Evolutionary conservation across 2,888 invertebrate species (phyloP).

Genomic region (Caenorhabditis virilis): DNA sequence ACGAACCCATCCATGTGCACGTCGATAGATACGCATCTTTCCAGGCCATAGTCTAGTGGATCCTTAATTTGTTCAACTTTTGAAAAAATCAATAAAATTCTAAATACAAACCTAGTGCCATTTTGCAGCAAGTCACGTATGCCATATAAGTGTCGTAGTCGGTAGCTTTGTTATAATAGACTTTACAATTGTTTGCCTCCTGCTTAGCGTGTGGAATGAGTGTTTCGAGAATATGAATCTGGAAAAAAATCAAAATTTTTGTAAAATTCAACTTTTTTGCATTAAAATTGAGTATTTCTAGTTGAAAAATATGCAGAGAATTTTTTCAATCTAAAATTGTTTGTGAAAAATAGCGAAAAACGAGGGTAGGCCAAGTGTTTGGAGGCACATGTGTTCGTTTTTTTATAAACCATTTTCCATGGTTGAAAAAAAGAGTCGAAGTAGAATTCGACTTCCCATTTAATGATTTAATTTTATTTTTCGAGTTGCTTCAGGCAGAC

Average conservation of each 20-base stretch:
- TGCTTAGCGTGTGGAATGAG: slow-evolving; percentile 51
- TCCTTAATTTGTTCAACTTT: slow-evolving; percentile 10
- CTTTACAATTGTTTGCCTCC: slow-evolving; percentile 53
- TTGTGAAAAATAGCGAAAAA: too few relatives aligned
- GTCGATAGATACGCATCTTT: slow-evolving; percentile 54
- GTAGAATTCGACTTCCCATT: too few relatives aligned
- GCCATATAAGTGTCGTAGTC: slow-evolving; percentile 65
- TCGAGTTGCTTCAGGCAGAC: too few relatives aligned
- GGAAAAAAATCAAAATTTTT: slow-evolving; percentile 18
- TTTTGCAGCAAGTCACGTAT: slow-evolving; percentile 62
- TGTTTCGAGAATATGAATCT: slow-evolving; percentile 61
- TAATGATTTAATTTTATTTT: too few relatives aligned
- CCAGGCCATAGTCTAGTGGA: slow-evolving; percentile 55
- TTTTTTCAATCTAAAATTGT: too few relatives aligned
- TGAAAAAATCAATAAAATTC: background rate
- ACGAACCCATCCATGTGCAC: slow-evolving; percentile 58
- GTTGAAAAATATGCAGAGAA: too few relatives aligned
- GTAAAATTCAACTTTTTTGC: too few relatives aligned
- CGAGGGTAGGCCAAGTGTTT: too few relatives aligned
- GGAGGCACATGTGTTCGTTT: too few relatives aligned
- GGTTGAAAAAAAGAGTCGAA: too few relatives aligned
- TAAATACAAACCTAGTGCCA: slow-evolving; percentile 25
- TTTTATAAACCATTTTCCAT: too few relatives aligned
- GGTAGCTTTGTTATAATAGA: slow-evolving; percentile 56
- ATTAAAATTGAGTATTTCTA: too few relatives aligned